Conservation (phyloP, 2,113 vertebrate genomes). For the Empidonax alnorum region DNA sequence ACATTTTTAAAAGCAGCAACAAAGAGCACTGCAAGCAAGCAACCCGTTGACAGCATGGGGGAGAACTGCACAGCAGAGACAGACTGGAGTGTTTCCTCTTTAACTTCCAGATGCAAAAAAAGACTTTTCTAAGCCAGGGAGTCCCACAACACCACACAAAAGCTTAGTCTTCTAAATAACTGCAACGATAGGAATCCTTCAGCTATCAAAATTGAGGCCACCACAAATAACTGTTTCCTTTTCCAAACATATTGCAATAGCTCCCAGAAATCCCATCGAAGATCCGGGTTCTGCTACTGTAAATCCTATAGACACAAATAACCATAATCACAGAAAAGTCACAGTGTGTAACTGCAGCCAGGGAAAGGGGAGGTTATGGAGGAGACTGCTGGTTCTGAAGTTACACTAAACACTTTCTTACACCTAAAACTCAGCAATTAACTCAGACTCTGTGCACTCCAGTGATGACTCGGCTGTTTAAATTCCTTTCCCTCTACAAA, state of each 20-base stretch:
- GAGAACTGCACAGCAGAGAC: background rate
- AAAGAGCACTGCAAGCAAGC: slow-evolving; percentile 21
- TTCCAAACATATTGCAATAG: background rate
- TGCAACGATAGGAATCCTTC: background rate
- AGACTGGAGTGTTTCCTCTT: background rate
- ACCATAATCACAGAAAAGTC: background rate
- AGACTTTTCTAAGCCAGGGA: background rate
- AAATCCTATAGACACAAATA: background rate
- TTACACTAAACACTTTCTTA: background rate
- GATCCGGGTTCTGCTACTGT: background rate
- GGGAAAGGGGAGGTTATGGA: background rate
- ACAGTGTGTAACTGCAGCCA: background rate
- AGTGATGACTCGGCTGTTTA: background rate
- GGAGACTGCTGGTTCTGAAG: background rate
- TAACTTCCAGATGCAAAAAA: background rate
- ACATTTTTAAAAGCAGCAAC: slow-evolving; percentile 28
- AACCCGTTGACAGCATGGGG: background rate
- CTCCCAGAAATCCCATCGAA: background rate
- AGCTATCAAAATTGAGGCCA: background rate
- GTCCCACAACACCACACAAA: background rate
- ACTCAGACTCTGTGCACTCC: background rate
- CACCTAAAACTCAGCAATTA: background rate
- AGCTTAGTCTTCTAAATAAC: background rate
- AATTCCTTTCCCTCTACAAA: background rate
- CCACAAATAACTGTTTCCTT: background rate